phyloP scores from a whole-genome alignment of 2,797 vertebrate genomes.

The Okamejei kenojei region DNA sequence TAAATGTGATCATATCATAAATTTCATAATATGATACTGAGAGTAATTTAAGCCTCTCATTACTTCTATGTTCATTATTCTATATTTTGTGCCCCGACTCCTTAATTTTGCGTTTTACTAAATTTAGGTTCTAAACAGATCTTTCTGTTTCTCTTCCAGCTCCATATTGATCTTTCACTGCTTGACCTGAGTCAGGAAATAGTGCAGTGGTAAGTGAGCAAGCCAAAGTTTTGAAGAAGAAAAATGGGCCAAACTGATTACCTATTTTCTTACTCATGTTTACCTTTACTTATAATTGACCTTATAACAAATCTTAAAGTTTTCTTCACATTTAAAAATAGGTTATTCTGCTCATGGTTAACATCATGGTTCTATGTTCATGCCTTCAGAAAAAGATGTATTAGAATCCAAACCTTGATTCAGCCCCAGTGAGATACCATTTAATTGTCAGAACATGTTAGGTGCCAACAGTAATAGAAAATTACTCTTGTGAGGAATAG shows the following conservation, averaged over 20 bases:
- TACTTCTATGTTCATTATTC: background rate
- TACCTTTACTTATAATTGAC: background rate
- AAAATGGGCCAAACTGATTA: background rate
- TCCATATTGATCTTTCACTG: conserved; percentile 73
- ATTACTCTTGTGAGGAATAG: background rate
- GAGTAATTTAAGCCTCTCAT: background rate
- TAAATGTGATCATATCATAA: too few species aligned
- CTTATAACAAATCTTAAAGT: background rate
- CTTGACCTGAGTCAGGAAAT: conserved; percentile 68
- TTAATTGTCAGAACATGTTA: background rate
- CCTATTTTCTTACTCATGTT: background rate
- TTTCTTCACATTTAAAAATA: background rate
- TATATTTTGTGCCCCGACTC: background rate
- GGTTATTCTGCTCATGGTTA: background rate
- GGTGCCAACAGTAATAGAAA: background rate
- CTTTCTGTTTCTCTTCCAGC: conserved; percentile 50
- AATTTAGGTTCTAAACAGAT: background rate
- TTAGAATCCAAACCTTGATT: background rate
- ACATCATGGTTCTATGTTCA: background rate
- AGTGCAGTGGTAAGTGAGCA: conserved; percentile 74
- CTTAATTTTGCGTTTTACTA: background rate
- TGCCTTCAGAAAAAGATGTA: background rate
- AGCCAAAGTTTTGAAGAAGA: background rate
- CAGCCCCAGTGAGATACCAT: background rate
- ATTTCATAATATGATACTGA: too few species aligned